A percentile compares a stretch with the other conserved stretches of the same genome.
Evolutionary conservation across 2,797 vertebrate genomes (phyloP).

Genomic region (Coregonus sp.): DNA sequence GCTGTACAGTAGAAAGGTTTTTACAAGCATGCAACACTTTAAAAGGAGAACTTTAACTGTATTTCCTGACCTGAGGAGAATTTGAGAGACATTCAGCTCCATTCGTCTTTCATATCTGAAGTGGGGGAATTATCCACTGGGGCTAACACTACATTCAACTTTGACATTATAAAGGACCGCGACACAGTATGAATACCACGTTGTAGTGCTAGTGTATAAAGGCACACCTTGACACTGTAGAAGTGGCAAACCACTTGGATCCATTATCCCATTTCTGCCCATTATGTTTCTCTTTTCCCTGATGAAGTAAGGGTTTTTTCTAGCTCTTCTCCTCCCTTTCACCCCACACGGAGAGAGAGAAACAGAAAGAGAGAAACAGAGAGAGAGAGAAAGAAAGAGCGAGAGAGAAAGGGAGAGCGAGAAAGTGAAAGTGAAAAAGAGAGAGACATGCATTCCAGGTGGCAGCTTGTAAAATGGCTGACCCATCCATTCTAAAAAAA

Average conservation of each 20-base stretch:
- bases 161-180: background rate
- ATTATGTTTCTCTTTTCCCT: background rate
- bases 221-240: background rate
- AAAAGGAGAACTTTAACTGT: background rate
- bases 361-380: background rate
- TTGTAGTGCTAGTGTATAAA: background rate
- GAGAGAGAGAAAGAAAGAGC: background rate
- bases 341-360: background rate
- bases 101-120: background rate
- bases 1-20: slow-evolving; percentile 2
- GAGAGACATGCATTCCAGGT: background rate
- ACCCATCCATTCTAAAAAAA: background rate
- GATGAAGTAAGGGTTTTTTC: background rate
- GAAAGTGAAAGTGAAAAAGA: background rate
- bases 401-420: background rate
- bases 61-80: slow-evolving; percentile 2
- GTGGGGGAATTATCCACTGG: background rate
- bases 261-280: background rate
- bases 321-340: background rate
- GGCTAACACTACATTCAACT: background rate
- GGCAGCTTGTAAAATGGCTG: background rate
- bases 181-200: background rate
- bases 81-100: background rate
- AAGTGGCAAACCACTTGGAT: background rate
- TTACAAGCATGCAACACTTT: background rate